These are phyloP conservation scores for Periophthalmus modestus DNA, from an alignment of 2,113 vertebrate genomes.

Conservation along the genomic window DNA sequence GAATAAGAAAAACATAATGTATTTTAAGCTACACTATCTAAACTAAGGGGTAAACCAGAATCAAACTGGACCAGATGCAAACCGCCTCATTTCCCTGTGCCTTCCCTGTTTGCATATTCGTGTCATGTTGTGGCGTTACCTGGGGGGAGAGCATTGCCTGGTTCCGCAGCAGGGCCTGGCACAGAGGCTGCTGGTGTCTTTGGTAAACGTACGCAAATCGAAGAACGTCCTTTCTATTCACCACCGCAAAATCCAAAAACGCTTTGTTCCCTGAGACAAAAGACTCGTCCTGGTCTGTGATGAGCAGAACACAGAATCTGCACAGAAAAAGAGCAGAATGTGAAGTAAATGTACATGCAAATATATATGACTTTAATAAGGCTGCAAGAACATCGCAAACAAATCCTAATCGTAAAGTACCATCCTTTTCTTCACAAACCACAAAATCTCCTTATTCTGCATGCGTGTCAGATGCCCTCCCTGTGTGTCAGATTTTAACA, in stretches of 20 bases:
- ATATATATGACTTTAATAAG: no score
- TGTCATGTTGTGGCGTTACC: constrained; percentile 36
- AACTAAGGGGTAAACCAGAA: no score
- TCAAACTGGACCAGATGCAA: no score
- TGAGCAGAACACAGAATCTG: constrained; percentile 91
- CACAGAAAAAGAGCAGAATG: background rate
- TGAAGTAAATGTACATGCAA: no score
- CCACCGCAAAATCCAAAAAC: constrained; percentile 87
- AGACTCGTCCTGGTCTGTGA: constrained; percentile 82
- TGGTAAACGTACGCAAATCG: constrained; percentile 89
- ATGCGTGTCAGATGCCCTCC: no score
- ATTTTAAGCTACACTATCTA: no score
- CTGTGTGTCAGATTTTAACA: no score
- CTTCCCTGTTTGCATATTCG: background rate
- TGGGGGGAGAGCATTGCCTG: constrained; percentile 68
- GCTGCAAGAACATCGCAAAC: no score
- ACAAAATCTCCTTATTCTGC: no score
- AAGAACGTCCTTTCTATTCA: constrained; percentile 87
- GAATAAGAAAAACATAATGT: no score
- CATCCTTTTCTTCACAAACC: no score
- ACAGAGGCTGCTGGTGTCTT: constrained; percentile 85
- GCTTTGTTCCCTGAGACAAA: constrained; percentile 78
- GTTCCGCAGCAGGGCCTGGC: constrained; percentile 78
- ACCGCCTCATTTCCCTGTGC: background rate
- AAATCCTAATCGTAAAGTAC: no score